These are phyloP conservation scores for Tricholaema leucomelas DNA, from an alignment of 2,113 vertebrate species.

Conservation along the genomic window DNA sequence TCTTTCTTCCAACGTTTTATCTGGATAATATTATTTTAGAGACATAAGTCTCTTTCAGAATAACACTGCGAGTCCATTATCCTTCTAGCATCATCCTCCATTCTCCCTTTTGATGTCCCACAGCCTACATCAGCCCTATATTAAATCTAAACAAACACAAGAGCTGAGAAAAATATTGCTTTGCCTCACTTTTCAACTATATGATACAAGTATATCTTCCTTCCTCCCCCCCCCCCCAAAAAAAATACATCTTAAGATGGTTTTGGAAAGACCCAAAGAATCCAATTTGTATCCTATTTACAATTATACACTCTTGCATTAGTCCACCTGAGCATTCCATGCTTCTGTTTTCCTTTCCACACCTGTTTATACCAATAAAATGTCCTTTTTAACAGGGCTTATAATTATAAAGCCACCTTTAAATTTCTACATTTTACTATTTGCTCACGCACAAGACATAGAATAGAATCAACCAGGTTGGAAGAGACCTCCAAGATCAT, in stretches of 20 bases:
- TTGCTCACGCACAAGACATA: not conserved
- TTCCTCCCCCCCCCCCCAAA: too few relatives aligned
- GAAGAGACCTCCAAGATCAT: too few relatives aligned
- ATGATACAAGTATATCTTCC: not conserved
- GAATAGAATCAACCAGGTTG: too few relatives aligned
- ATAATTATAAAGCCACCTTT: conserved; percentile 1
- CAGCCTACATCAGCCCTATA: not conserved
- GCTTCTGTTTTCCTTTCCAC: not conserved
- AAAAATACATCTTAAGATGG: not conserved
- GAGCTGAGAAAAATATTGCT: not conserved
- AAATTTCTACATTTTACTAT: conserved; percentile 15
- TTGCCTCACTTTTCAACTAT: not conserved
- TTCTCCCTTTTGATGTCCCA: not conserved
- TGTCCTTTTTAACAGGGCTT: not conserved
- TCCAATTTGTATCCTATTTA: not conserved
- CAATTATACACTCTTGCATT: not conserved
- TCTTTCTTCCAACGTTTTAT: not conserved
- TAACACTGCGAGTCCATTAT: not conserved
- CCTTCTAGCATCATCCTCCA: not conserved
- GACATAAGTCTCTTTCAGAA: not conserved
- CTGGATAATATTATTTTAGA: not conserved
- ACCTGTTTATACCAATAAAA: not conserved
- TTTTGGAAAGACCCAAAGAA: not conserved
- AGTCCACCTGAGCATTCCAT: not conserved
- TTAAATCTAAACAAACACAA: not conserved